Evolutionary conservation across 2,888 invertebrate genomes (phyloP).

Genomic region (Eupeodes luniger): DNA sequence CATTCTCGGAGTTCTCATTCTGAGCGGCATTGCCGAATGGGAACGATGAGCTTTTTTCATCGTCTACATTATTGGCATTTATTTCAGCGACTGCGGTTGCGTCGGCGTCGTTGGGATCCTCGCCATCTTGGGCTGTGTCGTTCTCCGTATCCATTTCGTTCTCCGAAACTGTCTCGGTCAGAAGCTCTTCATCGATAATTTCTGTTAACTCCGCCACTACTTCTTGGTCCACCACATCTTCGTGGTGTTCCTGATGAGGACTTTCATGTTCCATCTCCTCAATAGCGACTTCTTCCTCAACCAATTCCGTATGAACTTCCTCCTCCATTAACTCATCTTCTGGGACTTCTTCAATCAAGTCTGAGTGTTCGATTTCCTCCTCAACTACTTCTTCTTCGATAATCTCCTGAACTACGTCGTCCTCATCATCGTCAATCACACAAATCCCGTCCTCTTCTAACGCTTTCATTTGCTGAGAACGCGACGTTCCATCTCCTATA

Average conservation of each 20-base stretch:
- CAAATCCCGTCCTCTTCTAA: conserved; percentile 26
- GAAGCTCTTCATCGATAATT: conserved; percentile 16
- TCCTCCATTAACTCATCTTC: conserved; percentile 42
- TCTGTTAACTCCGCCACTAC: conserved; percentile 22
- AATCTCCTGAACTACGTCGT: conserved; percentile 19
- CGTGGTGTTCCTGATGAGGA: neutral
- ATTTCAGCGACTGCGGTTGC: conserved; percentile 53
- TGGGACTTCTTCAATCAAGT: conserved; percentile 61
- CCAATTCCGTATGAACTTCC: conserved; percentile 4
- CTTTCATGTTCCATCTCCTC: neutral
- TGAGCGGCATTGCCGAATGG: conserved; percentile 82
- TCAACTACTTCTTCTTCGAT: conserved; percentile 42
- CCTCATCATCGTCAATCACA: conserved; percentile 41
- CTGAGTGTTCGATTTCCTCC: conserved; percentile 51
- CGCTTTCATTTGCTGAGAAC: conserved; percentile 39
- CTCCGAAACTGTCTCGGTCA: conserved; percentile 62
- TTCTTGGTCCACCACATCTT: neutral
- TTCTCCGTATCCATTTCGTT: conserved; percentile 80
- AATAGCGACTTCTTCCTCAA: conserved; percentile 28
- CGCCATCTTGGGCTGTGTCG: conserved; percentile 72
- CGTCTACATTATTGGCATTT: conserved; percentile 77
- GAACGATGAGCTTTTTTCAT: conserved; percentile 84
- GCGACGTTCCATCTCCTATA: conserved; percentile 77
- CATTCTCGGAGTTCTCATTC: conserved; percentile 83
- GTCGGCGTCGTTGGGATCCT: conserved; percentile 64